A percentile compares a stretch with the other conserved stretches of the same genome.
Conservation (phyloP, 92 coral and sea anemone species). For the Epizoanthus stellaris region DNA sequence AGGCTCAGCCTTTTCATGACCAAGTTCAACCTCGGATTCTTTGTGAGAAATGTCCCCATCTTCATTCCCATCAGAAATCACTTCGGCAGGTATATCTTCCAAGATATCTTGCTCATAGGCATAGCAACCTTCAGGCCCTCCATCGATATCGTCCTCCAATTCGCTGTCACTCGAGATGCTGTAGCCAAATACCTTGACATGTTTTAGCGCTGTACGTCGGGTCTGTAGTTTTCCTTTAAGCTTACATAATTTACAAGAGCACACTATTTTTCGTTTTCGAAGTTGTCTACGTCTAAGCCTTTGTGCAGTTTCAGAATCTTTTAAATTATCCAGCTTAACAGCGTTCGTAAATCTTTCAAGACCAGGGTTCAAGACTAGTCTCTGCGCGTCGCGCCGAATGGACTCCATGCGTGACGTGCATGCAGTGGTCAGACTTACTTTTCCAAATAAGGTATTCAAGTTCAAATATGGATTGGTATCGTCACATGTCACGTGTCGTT, state of each 20-base stretch:
- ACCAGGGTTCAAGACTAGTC: no score
- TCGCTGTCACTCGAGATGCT: not conserved
- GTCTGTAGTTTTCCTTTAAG: slow-evolving; percentile 15
- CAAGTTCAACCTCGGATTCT: not conserved
- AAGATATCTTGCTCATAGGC: not conserved
- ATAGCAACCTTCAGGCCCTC: no score
- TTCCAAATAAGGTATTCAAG: no score
- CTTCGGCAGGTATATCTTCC: not conserved
- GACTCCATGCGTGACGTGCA: no score
- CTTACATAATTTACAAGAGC: slow-evolving; percentile 5
- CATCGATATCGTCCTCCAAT: not conserved
- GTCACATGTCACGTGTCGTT: no score
- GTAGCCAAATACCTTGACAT: not conserved
- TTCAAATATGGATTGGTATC: no score
- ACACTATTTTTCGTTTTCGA: slow-evolving; percentile 1
- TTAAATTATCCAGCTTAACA: not conserved
- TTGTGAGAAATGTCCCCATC: not conserved
- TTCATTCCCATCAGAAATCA: not conserved
- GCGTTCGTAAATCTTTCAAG: no score
- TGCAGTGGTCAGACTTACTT: no score
- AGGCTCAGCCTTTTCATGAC: not conserved
- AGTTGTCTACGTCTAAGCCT: not conserved
- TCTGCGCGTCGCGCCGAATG: no score
- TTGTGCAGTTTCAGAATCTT: not conserved
- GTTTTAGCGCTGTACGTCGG: not conserved